Base-by-base conservation (phyloP, 2,113 vertebrate genomes). In the Ceuthmochares aereus region DNA sequence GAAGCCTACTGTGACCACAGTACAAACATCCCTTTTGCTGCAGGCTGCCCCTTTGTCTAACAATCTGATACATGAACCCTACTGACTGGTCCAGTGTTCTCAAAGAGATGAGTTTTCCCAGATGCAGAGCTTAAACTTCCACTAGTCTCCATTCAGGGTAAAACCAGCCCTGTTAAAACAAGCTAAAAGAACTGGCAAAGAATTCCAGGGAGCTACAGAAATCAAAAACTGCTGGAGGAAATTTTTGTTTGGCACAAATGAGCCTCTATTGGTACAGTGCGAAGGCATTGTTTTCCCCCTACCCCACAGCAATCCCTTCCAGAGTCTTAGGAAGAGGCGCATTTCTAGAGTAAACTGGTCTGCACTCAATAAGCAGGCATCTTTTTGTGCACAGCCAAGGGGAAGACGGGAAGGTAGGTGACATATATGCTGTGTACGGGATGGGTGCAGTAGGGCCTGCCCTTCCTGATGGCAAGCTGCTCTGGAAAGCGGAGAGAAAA, bases 1-100 rank as follows among this genome's bases (percentile, higher is more conserved):
- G 47, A 70, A 88, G 73, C 86, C 58, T 89, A 29, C 40, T 75
- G 30, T 77, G 55, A 66, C 81, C 84, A 83, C 77, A 70, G 68
- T 89, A 95, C 63, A 96, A 94, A 94, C 87, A 93, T 87, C 80
- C 34, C 77, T 92, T 96, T 94, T 54, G 82, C 86, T 92, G 47
- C 80, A 96, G 78, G 95, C 75, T 93, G 83, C 34, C 54, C 66
- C 45, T 90, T 97, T 96, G 83, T 92, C 54, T 94, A 68, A 64
- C 62, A 87, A 74, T 43, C 68, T 75, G 42, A 67, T 25, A 43
- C 15, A 5, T 8, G 51, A 56, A 89, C 36, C 29, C 75, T 68
- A 52, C 27, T 94, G 89, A 94, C 54, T 59, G 56, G 29, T 81
- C 89, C 63, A 45, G 54, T 47, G 51, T 63, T 67, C 52, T 63